A percentile compares a stretch with the other conserved stretches of the same genome.
phyloP scores from a whole-genome alignment of 2,113 vertebrate genomes.

The Plecotus auritus region DNA sequence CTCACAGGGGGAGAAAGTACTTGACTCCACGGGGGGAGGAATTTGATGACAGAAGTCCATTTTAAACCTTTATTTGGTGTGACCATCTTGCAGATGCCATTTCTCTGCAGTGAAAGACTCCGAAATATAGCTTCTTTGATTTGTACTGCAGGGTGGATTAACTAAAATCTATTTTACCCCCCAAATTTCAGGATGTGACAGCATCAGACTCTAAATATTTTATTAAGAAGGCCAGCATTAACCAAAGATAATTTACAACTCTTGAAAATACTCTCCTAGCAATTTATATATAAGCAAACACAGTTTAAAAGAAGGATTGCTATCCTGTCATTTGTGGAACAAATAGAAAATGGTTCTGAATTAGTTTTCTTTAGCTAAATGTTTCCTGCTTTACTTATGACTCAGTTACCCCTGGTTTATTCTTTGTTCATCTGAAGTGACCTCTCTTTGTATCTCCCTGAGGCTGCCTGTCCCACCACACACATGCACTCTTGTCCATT shows the following conservation, averaged over 20 bases:
- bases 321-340: conserved; percentile 54
- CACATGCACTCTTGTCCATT: background rate
- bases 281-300: conserved; percentile 71
- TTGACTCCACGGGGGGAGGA: conserved; percentile 50
- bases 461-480: background rate
- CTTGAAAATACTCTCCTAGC: conserved; percentile 73
- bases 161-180: conserved; percentile 78
- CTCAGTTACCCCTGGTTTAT: background rate
- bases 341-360: conserved; percentile 3
- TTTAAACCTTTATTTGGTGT: conserved; percentile 75
- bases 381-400: background rate
- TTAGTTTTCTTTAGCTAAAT: conserved; percentile 7
- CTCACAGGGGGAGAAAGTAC: conserved; percentile 59
- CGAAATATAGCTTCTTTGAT: conserved; percentile 74
- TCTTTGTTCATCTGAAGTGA: background rate
- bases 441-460: background rate
- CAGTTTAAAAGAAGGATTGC: conserved; percentile 64
- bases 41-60: conserved; percentile 69
- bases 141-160: conserved; percentile 79
- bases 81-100: conserved; percentile 73
- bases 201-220: conserved; percentile 76
- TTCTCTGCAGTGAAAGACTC: conserved; percentile 74
- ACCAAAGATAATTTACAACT: conserved; percentile 76
- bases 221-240: conserved; percentile 80
- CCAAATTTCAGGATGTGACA: conserved; percentile 73